Percentiles rank a stretch among this genome's conserved stretches.
These are phyloP conservation scores for Vesta saturnalis DNA, from an alignment of 2,888 invertebrate species.

Conservation along the genomic window DNA sequence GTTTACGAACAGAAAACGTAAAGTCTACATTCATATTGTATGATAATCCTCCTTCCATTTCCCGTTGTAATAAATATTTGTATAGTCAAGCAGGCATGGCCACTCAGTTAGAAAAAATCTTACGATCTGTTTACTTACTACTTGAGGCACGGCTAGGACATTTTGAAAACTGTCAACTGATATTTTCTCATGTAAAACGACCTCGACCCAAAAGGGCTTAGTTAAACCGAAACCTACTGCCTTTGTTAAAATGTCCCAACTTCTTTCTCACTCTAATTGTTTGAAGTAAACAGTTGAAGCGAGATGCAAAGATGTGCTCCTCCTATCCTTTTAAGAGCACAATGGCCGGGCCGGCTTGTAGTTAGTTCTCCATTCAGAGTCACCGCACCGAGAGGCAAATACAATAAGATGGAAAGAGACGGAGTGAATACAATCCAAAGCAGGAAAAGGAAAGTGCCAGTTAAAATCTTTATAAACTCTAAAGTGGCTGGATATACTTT, in stretches of 20 bases:
- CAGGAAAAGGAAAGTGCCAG: slow-evolving; percentile 45
- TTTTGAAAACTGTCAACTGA: slow-evolving; percentile 49
- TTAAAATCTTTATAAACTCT: slow-evolving; percentile 48
- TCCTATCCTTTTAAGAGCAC: slow-evolving; percentile 53
- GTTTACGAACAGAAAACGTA: slow-evolving; percentile 29
- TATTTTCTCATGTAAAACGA: slow-evolving; percentile 46
- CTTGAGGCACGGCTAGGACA: slow-evolving; percentile 45
- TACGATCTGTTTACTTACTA: slow-evolving; percentile 49
- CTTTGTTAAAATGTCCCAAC: slow-evolving; percentile 41
- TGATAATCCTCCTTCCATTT: slow-evolving; percentile 40
- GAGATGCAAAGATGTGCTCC: slow-evolving; percentile 45
- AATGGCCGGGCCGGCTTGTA: slow-evolving; percentile 51
- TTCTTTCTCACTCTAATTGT: slow-evolving; percentile 33
- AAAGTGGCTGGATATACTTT: slow-evolving; percentile 50
- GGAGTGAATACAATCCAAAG: slow-evolving; percentile 27
- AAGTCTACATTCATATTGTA: slow-evolving; percentile 49
- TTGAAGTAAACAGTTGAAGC: slow-evolving; percentile 32
- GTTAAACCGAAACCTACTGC: slow-evolving; percentile 47
- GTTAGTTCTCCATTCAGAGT: slow-evolving; percentile 52
- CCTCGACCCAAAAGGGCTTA: slow-evolving; percentile 46
- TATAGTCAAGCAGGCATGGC: slow-evolving; percentile 30
- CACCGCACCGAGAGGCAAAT: slow-evolving; percentile 46
- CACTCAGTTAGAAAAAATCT: slow-evolving; percentile 46
- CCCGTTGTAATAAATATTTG: slow-evolving; percentile 42
- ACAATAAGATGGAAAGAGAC: slow-evolving; percentile 45